Percentiles rank a stretch among this genome's conserved stretches.
These are phyloP conservation scores for Pygoscelis antarcticus DNA, from an alignment of 2,113 vertebrate species.

Conservation along the genomic window DNA sequence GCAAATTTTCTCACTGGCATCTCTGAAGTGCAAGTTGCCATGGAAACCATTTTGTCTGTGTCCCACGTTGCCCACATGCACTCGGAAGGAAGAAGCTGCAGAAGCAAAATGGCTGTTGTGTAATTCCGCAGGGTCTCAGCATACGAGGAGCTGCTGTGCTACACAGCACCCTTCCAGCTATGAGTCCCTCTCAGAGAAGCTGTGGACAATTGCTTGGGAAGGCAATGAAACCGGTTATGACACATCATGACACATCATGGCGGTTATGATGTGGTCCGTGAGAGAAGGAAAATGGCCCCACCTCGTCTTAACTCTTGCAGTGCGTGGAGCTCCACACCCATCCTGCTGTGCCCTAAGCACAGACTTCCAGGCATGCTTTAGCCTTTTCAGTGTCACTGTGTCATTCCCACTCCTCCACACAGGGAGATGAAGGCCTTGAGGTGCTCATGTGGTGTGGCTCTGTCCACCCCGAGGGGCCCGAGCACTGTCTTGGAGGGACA, in stretches of 20 bases:
- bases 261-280: fast-evolving
- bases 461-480: fast-evolving
- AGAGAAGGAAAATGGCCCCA: not conserved
- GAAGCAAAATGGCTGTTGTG: slow-evolving; percentile 61
- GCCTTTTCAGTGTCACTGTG: not conserved
- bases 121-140: not conserved
- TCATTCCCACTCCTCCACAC: fast-evolving
- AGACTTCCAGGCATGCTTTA: not conserved
- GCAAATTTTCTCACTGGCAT: slow-evolving; percentile 62
- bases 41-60: slow-evolving; percentile 64
- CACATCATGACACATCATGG: not conserved
- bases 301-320: not conserved
- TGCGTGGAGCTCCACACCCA: not conserved
- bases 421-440: not conserved
- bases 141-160: fast-evolving
- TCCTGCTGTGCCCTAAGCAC: not conserved
- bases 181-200: not conserved
- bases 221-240: not conserved
- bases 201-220: not conserved
- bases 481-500: not conserved
- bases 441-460: not conserved
- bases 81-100: not conserved
- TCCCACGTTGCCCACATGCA: slow-evolving; percentile 62
- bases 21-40: slow-evolving; percentile 59
- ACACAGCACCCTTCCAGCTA: not conserved